These are phyloP conservation scores for Thrips palmi DNA, from an alignment of 1,140 invertebrate species.

Conservation along the genomic window DNA sequence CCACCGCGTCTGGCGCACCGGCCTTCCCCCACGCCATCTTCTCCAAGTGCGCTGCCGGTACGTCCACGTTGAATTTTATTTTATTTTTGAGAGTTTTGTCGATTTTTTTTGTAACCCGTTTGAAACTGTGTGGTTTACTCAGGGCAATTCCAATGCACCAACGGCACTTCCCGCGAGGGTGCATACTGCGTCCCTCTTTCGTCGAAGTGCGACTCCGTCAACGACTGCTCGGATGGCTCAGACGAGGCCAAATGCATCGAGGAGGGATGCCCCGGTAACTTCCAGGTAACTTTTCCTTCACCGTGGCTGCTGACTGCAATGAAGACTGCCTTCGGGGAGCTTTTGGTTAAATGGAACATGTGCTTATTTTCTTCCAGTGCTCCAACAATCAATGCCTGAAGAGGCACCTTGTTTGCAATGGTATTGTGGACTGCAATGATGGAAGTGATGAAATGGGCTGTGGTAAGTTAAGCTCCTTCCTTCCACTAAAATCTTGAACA, in stretches of 20 bases:
- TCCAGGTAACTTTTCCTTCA: slow-evolving; percentile 22
- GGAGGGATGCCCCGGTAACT: slow-evolving; percentile 36
- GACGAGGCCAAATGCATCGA: slow-evolving; percentile 38
- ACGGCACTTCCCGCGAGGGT: slow-evolving; percentile 30
- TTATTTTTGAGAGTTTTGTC: neutral
- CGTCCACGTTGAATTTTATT: neutral
- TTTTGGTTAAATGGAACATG: neutral
- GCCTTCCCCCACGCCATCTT: no score
- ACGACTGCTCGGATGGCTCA: slow-evolving; percentile 41
- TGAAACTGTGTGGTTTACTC: no score
- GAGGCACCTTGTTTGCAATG: slow-evolving; percentile 51
- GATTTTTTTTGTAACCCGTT: neutral
- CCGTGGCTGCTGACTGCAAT: no score
- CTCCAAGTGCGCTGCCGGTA: no score
- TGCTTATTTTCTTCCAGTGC: slow-evolving; percentile 27
- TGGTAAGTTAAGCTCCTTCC: slow-evolving; percentile 22
- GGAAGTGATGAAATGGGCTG: slow-evolving; percentile 49
- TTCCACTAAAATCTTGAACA: slow-evolving; percentile 2
- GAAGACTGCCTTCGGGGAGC: neutral
- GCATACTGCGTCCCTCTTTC: slow-evolving; percentile 33
- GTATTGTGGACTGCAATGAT: slow-evolving; percentile 47
- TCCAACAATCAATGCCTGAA: slow-evolving; percentile 49
- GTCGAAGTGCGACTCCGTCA: slow-evolving; percentile 37
- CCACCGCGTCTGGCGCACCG: no score
- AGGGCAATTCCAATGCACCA: slow-evolving; percentile 39